These are phyloP conservation scores for Colius striatus DNA, from an alignment of 2,113 vertebrate species.

Conservation along the genomic window DNA sequence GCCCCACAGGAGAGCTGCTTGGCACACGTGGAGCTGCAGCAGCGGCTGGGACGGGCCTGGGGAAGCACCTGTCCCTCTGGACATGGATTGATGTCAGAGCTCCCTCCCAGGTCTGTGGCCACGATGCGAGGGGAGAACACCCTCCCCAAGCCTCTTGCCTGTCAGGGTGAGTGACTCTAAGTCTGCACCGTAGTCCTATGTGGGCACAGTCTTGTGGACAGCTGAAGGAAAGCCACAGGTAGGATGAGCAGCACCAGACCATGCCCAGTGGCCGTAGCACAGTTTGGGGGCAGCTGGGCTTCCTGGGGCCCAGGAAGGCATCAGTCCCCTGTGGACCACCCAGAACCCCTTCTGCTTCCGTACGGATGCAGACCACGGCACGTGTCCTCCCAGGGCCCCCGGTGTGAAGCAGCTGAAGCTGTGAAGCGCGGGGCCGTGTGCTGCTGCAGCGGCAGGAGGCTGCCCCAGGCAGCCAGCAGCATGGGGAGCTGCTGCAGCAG, in stretches of 20 bases:
- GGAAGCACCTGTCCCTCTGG: fast-evolving
- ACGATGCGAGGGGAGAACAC: neutral
- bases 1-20: neutral
- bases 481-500: neutral
- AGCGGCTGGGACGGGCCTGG: fast-evolving
- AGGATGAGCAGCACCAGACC: neutral
- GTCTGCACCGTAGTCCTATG: fast-evolving
- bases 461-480: too few species aligned
- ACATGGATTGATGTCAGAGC: fast-evolving
- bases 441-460: too few species aligned
- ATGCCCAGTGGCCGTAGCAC: neutral
- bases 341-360: neutral
- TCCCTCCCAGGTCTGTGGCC: neutral
- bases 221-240: neutral
- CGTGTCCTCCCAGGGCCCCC: neutral
- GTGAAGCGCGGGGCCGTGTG: neutral
- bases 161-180: neutral
- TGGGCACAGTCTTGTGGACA: neutral
- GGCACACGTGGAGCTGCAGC: fast-evolving
- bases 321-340: fast-evolving
- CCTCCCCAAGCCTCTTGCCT: neutral
- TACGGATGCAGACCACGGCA: fast-evolving
- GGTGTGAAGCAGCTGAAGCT: neutral
- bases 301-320: fast-evolving
- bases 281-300: neutral